These are phyloP conservation scores for Sisyra terminalis DNA, from an alignment of 2,888 invertebrate species.

Conservation along the genomic window DNA sequence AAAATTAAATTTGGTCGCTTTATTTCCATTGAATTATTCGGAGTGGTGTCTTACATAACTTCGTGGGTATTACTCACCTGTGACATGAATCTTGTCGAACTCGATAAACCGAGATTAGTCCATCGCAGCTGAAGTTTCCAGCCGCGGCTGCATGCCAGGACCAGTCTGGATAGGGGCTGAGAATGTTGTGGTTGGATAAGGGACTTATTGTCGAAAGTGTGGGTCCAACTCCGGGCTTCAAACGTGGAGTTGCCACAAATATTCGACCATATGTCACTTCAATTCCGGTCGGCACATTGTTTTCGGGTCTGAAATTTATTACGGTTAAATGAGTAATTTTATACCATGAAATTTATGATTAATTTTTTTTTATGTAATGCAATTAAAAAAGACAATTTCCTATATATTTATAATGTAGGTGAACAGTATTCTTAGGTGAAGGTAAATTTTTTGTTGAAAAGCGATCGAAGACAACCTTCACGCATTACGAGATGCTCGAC, in stretches of 20 bases:
- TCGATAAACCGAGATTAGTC: slow-evolving; percentile 64
- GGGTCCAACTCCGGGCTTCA: slow-evolving; percentile 60
- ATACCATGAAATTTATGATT: no score
- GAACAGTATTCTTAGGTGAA: no score
- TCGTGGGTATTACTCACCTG: slow-evolving; percentile 29
- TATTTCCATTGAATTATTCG: neutral
- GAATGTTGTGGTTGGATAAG: slow-evolving; percentile 25
- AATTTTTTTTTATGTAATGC: no score
- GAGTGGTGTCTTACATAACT: neutral
- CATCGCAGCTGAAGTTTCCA: slow-evolving; percentile 55
- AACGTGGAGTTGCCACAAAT: slow-evolving; percentile 58
- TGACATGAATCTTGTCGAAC: slow-evolving; percentile 63
- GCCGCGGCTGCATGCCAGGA: slow-evolving; percentile 55
- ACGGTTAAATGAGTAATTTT: no score
- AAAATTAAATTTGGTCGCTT: neutral
- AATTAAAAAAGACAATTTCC: no score
- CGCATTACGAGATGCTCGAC: no score
- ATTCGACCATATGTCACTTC: slow-evolving; percentile 54
- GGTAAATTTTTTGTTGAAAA: no score
- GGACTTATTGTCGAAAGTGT: slow-evolving; percentile 54
- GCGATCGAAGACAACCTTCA: no score
- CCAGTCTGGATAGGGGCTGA: slow-evolving; percentile 25
- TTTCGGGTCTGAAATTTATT: slow-evolving; percentile 43
- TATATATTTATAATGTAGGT: no score
- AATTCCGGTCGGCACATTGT: slow-evolving; percentile 60